phyloP scores from a whole-genome alignment of 2,113 vertebrate species.

The Brienomyrus brachyistius region DNA sequence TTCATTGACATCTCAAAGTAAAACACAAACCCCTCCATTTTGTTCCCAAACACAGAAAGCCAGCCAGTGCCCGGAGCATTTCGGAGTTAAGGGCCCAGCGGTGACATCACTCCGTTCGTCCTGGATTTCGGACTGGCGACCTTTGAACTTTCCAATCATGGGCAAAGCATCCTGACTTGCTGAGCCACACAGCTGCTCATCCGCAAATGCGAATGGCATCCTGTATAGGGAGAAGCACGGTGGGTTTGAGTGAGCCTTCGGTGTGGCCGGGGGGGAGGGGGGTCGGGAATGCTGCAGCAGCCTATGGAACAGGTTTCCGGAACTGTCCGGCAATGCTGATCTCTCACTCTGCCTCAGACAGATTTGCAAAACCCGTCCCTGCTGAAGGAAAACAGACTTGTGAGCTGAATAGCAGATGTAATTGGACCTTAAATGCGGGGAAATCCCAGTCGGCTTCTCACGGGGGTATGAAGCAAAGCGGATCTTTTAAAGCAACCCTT shows the following conservation, averaged over 20 bases:
- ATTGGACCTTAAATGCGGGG: neutral
- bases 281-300: neutral
- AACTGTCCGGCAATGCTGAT: neutral
- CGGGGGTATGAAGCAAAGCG: neutral
- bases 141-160: neutral
- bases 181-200: neutral
- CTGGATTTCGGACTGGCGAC: neutral
- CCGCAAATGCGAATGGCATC: neutral
- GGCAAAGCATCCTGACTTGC: neutral
- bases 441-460: neutral
- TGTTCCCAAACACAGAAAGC: neutral
- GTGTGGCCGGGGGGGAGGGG: neutral
- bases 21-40: neutral
- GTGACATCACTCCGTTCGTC: neutral
- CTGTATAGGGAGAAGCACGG: neutral
- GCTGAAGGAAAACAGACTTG: neutral
- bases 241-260: neutral
- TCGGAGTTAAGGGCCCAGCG: neutral
- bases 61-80: neutral
- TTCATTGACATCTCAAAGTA: neutral
- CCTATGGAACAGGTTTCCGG: neutral
- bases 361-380: neutral
- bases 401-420: neutral
- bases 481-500: neutral
- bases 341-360: neutral